Conservation (phyloP, 2,888 invertebrate species). For the Magallana nippona region DNA sequence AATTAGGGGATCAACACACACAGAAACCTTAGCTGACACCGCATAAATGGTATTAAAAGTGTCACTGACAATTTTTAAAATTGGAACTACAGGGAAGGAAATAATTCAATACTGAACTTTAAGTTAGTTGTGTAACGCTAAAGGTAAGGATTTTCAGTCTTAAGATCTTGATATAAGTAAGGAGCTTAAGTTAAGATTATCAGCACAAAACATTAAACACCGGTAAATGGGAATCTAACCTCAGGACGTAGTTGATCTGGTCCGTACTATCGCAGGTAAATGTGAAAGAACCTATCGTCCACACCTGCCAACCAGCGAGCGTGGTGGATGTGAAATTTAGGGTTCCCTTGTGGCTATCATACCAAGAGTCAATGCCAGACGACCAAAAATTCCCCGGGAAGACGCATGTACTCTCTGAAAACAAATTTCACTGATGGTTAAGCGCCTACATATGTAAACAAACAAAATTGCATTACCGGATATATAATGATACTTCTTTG, state of each 20-base stretch:
- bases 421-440: background rate
- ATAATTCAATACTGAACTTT: no score
- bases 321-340: conserved; percentile 44
- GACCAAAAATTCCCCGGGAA: conserved; percentile 40
- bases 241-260: conserved; percentile 44
- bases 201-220: background rate
- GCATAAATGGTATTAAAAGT: no score
- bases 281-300: conserved; percentile 44
- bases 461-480: no score
- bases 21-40: no score
- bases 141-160: background rate
- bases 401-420: conserved; percentile 43
- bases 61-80: no score
- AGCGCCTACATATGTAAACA: no score
- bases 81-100: no score
- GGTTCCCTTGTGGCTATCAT: conserved; percentile 44
- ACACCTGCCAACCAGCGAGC: conserved; percentile 36
- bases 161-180: conserved; percentile 9
- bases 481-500: no score
- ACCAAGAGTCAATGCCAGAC: conserved; percentile 42
- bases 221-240: conserved; percentile 35
- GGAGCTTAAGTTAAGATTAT: conserved; percentile 4
- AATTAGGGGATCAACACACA: no score
- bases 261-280: conserved; percentile 44
- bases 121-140: no score